Conservation (phyloP, 2,888 invertebrate species). For the Lepidocyrtoides sp. region DNA sequence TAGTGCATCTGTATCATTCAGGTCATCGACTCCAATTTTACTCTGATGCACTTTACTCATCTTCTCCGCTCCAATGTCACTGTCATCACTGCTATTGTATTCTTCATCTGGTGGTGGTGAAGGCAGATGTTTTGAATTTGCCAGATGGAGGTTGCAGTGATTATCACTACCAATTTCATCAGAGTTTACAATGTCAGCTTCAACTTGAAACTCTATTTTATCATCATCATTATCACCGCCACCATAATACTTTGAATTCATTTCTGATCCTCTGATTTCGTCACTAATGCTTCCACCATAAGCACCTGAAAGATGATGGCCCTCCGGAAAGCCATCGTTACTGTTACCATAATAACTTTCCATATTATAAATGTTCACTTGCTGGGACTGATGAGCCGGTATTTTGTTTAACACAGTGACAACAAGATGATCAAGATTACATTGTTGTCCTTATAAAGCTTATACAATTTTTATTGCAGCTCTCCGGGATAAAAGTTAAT, state of each 20-base stretch:
- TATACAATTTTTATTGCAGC: not conserved
- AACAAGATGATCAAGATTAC: conserved; percentile 20
- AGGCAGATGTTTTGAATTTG: conserved; percentile 58
- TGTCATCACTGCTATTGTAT: conserved; percentile 2
- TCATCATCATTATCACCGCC: not conserved
- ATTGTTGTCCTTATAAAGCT: conserved; percentile 21
- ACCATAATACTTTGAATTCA: no score
- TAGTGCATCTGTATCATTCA: conserved; percentile 41
- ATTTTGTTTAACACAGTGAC: not conserved
- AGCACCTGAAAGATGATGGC: no score
- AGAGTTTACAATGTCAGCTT: conserved; percentile 49
- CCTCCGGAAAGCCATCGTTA: no score
- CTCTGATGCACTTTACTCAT: conserved; percentile 49
- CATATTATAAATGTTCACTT: not conserved
- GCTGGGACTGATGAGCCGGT: no score
- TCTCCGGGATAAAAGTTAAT: conserved; percentile 7
- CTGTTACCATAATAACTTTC: not conserved
- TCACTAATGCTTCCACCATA: no score
- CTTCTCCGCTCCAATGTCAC: not conserved
- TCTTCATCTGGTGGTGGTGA: conserved; percentile 21
- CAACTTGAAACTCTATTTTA: conserved; percentile 28
- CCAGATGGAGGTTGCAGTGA: no score
- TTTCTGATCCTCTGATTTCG: no score
- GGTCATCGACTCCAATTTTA: conserved; percentile 59
- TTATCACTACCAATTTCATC: not conserved